Base-by-base conservation (phyloP, 2,888 invertebrate species). In the Trachelus troglodyta region DNA sequence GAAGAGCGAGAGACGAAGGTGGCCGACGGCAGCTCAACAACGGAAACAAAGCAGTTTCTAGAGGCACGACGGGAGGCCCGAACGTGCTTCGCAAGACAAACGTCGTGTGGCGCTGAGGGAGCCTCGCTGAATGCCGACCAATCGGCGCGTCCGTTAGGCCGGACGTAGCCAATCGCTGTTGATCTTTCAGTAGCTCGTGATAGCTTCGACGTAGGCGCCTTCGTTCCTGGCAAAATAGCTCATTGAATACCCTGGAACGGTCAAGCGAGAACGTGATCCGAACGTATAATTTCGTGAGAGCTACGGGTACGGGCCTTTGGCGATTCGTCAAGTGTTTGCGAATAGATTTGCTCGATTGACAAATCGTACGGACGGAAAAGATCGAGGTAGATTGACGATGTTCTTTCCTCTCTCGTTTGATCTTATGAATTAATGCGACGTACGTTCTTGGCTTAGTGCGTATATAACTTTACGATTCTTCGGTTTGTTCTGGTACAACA, bases 241-340 rank as follows among this genome's bases (percentile, higher is more conserved):
- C 77, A 77, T 77, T 77, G 77, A 77, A 77, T 77, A 77, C 30
- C 75, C 15, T 69, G 69, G 40, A 75, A 77, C 75, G 77, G 77
- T 77, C 75, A 77, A 77, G 69, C 77, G 77, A 30, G 71, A 71
- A 77, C 77, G 77, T 77, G 77, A 77, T 33, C 40, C 40, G 77
- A 77, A 75, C 75, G 71, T 56, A 15, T 56, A 56, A 56, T 56
- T 23, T 56, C 9, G 56, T 23, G 23, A 56, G 56, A 23, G 23
- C 56, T 23, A 56, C 56, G 56, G 1, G 15, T 40, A 56, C 9
- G 23, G 56, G 15, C 9, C 23, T 23, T 23, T 56, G 56, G 56
- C 56, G 23, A 56, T 56, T 56, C 56, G 56, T 56, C 56, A 23
- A 56, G 23, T 56, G 56, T 56, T 56, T 15, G 56, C 56, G 30